Base-by-base conservation (phyloP, 2,888 invertebrate species). In the Tachystola acroxantha region DNA sequence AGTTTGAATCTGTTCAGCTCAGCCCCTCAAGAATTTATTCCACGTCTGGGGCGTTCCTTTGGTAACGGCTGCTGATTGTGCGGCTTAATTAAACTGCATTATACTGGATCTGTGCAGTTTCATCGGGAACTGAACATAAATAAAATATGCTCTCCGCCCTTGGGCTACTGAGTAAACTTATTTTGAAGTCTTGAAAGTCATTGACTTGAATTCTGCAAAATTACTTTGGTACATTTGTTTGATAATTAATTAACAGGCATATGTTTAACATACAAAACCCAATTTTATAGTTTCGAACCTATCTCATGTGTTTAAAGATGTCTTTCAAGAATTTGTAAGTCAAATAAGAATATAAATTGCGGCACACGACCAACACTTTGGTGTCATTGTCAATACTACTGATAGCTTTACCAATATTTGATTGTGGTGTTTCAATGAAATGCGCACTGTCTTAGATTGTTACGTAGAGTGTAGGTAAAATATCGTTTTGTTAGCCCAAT, bases 61-160 rank as follows among this genome's bases (percentile, higher is more conserved):
- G 72, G 82, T 68, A 76, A 81, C 81, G 74, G 74, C 71, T 71
- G 75, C 63, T 80, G 75, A 77, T 82, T 82, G 80, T 79, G 61
- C 63, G 61, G 72, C 71, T 82, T 82, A 81, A 81, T 81, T 82
- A 80, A 79, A 81, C 75, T 71, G 74, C 72, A 78, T 78, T 79
- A 71, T 77, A 61, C 62, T 60, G 53, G 60, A 60, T 64, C 65
- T 62, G 61, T 67, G 70, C 66, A 70, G 66, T 73, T 72, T 65
- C 48, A 51, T 60, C 57, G 51, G 35, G 42, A 46, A 46, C 45
- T 51, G 44, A 44, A 50, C 51, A 37, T 40, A 40, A 37, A 42
- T 36, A 42, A 33, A 40, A 13, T 30, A 24, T 3, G 28, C 11
- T 13, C 10, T 32, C 11, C 33, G 20, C 31, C 34, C 34, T 22